These are phyloP conservation scores for Archivesica marissinica DNA, from an alignment of 1,140 invertebrate species.

Conservation along the genomic window DNA sequence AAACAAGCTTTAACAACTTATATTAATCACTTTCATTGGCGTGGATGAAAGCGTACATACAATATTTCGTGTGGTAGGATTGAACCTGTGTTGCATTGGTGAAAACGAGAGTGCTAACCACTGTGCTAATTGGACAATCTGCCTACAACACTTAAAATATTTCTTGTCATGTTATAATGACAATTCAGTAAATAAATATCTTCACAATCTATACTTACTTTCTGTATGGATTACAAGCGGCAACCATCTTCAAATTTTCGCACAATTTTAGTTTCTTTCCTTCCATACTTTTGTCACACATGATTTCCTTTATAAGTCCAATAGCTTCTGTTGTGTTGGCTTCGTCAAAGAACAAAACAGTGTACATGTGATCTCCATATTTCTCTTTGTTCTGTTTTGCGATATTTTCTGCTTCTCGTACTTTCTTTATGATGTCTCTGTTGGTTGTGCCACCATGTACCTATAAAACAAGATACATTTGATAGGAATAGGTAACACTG, in stretches of 20 bases:
- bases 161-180: too few species aligned
- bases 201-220: too few species aligned
- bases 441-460: constrained; percentile 72
- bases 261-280: constrained; percentile 61
- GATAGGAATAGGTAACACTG: too few species aligned
- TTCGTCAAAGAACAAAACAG: constrained; percentile 83
- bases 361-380: constrained; percentile 68
- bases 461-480: constrained; percentile 12
- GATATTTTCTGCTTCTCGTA: constrained; percentile 69
- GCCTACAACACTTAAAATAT: too few species aligned
- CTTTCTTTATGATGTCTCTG: constrained; percentile 71
- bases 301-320: constrained; percentile 76
- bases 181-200: too few species aligned
- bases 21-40: too few species aligned
- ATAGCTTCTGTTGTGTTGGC: constrained; percentile 81
- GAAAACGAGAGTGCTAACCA: too few species aligned
- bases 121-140: too few species aligned
- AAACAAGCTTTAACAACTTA: too few species aligned
- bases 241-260: constrained; percentile 70
- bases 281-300: constrained; percentile 71
- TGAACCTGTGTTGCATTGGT: too few species aligned
- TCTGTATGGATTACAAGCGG: constrained; percentile 80
- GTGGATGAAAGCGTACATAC: too few species aligned
- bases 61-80: too few species aligned
- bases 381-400: constrained; percentile 69